Evolutionary conservation across 2,888 invertebrate genomes (phyloP).

Genomic region (Protophormia terraenovae): DNA sequence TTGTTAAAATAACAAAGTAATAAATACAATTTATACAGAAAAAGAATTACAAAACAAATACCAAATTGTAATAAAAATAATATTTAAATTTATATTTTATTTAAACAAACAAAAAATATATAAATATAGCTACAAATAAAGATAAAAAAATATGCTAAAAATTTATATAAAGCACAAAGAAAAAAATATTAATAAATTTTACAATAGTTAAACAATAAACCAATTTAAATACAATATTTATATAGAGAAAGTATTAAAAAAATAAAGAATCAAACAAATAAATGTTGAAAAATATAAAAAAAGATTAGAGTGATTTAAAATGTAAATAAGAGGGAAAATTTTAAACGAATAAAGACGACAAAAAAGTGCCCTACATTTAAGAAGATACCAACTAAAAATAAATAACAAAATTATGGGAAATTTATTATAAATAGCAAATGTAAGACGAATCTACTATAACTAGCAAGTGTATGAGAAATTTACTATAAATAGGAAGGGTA

Average conservation of each 20-base stretch:
- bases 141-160: neutral
- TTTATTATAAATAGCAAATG: no score
- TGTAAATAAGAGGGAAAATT: neutral
- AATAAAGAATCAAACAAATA: neutral
- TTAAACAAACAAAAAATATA: neutral
- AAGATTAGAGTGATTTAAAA: constrained; percentile 1
- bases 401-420: neutral
- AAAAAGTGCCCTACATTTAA: neutral
- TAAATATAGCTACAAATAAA: neutral
- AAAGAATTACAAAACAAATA: neutral
- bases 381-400: neutral
- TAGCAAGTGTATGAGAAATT: no score
- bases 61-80: neutral
- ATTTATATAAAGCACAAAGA: neutral
- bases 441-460: no score
- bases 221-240: constrained; percentile 43
- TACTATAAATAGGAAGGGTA: no score
- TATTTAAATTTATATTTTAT: constrained; percentile 12
- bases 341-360: neutral
- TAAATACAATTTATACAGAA: constrained; percentile 44
- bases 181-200: constrained; percentile 35
- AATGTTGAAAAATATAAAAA: neutral
- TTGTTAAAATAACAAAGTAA: constrained; percentile 60
- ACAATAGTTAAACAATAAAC: constrained; percentile 50
- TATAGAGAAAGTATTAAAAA: neutral